These are phyloP conservation scores for Plecotus auritus DNA, from an alignment of 2,113 vertebrate species.

Conservation along the genomic window DNA sequence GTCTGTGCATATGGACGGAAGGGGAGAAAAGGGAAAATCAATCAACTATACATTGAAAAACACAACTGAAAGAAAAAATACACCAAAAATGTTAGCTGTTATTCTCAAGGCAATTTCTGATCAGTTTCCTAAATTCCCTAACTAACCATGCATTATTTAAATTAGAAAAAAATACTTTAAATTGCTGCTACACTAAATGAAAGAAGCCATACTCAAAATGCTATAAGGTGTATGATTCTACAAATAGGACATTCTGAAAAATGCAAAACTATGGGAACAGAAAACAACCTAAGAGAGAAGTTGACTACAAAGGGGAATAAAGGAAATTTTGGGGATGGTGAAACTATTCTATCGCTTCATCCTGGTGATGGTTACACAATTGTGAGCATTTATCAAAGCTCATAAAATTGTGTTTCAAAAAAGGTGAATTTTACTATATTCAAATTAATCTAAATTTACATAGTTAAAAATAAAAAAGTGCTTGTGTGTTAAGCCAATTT, in stretches of 20 bases:
- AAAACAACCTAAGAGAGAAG: not conserved
- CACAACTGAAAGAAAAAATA: not conserved
- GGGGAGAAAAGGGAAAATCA: not conserved
- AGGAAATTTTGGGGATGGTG: not conserved
- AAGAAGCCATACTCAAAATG: slow-evolving; percentile 6
- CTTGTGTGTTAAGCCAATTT: not conserved
- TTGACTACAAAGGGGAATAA: not conserved
- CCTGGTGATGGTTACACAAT: not conserved
- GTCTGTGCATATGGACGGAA: not conserved
- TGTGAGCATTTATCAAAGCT: not conserved
- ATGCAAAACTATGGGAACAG: not conserved
- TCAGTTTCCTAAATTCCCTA: slow-evolving; percentile 9
- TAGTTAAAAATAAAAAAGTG: not conserved
- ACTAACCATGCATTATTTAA: not conserved
- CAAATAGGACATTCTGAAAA: not conserved
- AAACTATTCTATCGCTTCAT: not conserved
- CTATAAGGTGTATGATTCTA: not conserved
- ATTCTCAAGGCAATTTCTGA: not conserved
- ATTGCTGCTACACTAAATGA: not conserved
- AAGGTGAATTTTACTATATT: not conserved
- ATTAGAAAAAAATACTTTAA: slow-evolving; percentile 12
- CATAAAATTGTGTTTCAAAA: not conserved
- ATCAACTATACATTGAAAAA: not conserved
- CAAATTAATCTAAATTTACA: not conserved
- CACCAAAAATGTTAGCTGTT: slow-evolving; percentile 17